Evolutionary conservation across 1,140 invertebrate species (phyloP), one percentile per base, ranked within the genome.

Genomic region (Tetraneura akinire): DNA sequence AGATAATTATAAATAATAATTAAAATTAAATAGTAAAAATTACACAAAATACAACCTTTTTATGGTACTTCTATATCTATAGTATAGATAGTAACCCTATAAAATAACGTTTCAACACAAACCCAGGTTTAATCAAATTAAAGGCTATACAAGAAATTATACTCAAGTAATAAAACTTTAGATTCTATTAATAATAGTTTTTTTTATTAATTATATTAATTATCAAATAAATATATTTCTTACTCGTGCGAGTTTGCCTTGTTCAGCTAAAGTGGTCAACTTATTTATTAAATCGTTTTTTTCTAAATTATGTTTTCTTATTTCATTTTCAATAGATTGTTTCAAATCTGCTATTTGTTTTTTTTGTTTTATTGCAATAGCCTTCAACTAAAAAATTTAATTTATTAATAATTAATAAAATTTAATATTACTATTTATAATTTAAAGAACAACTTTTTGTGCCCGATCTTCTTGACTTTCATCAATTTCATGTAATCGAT

Each of bases 321-420:
- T 80, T 76, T 83, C 82, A 51, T 47, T 74, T 37, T 84, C 83
- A 80, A 87, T 84, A 83, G 86, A 84, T 73, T 83, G 82, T 78
- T 86, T 87, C 13, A 85, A 80, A 68, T 89, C 88, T 47, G 84
- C 83, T 13, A 86, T 82, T 81, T 88, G 86, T 83, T 88, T 89
- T 84, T 89, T 89, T 74, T 87, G 82, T 83, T 89, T 89, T 18
- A 89, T 84, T 62, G 87, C 88, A 42, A 89, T 81, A 49, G 85
- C 84, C 82, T 88, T 88, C 11, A 89, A 84, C 84, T 89, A 87
- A 37, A 81, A 73, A 32, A 45, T 42, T 4, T 66, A 23, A 1
- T 18, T 11, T 64, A 29, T 5, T 21, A 37, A 5, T 42, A 32
- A 18, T 68, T 29, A 68, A 68, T 13, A 32, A 13, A 70, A 47